Percentiles rank a stretch among this genome's conserved stretches.
phyloP scores from a whole-genome alignment of 2,888 invertebrate genomes.

The Sylvicola fuscatus region DNA sequence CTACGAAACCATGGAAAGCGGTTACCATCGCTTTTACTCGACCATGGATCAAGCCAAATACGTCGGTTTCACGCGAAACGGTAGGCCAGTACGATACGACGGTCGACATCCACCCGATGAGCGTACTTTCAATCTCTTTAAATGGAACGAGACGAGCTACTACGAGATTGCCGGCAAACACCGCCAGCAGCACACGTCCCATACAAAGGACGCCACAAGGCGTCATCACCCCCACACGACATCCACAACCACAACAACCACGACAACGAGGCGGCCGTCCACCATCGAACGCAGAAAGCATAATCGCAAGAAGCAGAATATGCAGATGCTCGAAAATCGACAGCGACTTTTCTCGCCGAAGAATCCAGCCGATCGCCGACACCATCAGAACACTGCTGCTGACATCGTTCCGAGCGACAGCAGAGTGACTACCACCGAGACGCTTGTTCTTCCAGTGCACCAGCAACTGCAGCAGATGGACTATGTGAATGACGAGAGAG shows the following conservation, averaged over 20 bases:
- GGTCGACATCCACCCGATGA: slow-evolving; percentile 1
- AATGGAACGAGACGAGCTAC: background rate
- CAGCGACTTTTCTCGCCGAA: background rate
- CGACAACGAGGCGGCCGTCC: background rate
- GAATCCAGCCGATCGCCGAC: too few relatives aligned
- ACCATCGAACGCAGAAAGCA: background rate
- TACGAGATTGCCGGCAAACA: background rate
- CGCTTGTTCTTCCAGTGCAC: too few relatives aligned
- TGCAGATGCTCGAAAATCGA: background rate
- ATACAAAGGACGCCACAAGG: background rate
- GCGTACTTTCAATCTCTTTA: slow-evolving; percentile 2
- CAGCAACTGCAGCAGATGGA: background rate
- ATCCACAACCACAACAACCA: background rate
- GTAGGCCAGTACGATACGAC: slow-evolving; percentile 2
- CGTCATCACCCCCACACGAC: background rate
- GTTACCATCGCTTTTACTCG: slow-evolving; percentile 3
- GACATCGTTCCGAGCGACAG: too few relatives aligned
- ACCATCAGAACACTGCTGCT: too few relatives aligned
- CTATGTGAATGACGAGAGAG: too few relatives aligned
- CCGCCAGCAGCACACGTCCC: background rate
- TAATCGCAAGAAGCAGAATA: background rate
- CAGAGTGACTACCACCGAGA: too few relatives aligned
- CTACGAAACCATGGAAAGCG: slow-evolving; percentile 6
- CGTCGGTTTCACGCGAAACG: slow-evolving; percentile 3
- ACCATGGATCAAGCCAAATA: slow-evolving; percentile 1